Evolutionary conservation across 2,113 vertebrate genomes (phyloP), one percentile per base, ranked within the genome.

Genomic region (Parotia lawesii): DNA sequence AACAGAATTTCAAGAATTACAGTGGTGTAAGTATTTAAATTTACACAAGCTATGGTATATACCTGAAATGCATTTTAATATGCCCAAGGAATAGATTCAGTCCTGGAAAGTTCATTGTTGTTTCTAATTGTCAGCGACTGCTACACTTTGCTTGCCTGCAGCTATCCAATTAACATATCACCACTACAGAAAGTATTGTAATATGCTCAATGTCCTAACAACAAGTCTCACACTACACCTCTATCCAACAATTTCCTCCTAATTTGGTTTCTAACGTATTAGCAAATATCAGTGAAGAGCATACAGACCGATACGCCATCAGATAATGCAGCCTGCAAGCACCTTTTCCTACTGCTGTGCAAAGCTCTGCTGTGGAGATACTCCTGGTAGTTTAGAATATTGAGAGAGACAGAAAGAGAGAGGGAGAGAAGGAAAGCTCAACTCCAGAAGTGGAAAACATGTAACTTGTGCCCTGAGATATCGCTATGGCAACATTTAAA

Each of bases 401-500:
- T 1, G 0, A 65, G 42, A 69, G 20, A 74, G 28, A 53, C 15
- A 54, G 22, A 54, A 20, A 11, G 15, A 93, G 38, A 67, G 17
- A 37, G 29, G 50, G 16, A 20, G 22, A 20, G 33, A 94, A 92
- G 65, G 57, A 82, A 78, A 85, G 82, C 91, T 85, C 89, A 92
- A 97, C 93, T 94, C 60, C 71, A 94, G 91, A 94, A 97, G 44
- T 62, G 91, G 87, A 97, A 98, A 97, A 88, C 97, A 95, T 51
- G 87, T 85, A 98, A 97, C 96, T 97, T 97, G 94, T 96, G 95
- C 96, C 92, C 87, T 84, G 89, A 97, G 93, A 85, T 75, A 97
- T 97, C 93, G 60, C 98, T 97, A 98, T 98, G 97, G 97, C 94
- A 98, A 98, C 97, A 11, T 87, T 97, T 96, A 98, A 98, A 98